These are phyloP conservation scores for Conopomorpha cramerella DNA, from an alignment of 1,140 invertebrate species.

Conservation along the genomic window DNA sequence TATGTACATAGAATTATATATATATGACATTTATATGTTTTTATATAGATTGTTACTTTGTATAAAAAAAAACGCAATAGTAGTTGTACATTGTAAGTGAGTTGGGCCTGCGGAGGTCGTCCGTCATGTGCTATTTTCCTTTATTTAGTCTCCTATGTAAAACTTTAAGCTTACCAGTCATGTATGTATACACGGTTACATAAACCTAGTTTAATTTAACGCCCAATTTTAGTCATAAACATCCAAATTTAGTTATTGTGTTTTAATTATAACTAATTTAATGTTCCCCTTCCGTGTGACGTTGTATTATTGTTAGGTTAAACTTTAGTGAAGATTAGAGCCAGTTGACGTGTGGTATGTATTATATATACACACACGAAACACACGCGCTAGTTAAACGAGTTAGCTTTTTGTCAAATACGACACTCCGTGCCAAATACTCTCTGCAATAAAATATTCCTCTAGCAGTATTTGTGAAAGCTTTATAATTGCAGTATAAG, in stretches of 20 bases:
- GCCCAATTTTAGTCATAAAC: constrained; percentile 54
- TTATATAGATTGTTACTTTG: constrained; percentile 49
- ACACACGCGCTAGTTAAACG: too few species aligned
- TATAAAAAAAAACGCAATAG: constrained; percentile 36
- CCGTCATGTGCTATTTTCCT: constrained; percentile 40
- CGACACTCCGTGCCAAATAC: too few species aligned
- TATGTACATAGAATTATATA: constrained; percentile 53
- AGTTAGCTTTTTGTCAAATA: too few species aligned
- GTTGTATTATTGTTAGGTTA: too few species aligned
- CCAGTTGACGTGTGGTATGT: too few species aligned
- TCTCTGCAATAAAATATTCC: too few species aligned
- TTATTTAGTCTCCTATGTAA: constrained; percentile 46
- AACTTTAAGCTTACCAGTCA: constrained; percentile 54
- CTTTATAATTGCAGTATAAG: too few species aligned
- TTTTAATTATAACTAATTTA: too few species aligned
- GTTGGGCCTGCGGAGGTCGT: constrained; percentile 11
- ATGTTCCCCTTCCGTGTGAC: too few species aligned
- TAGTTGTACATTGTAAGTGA: constrained; percentile 28
- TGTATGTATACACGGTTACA: constrained; percentile 51
- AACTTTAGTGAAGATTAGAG: too few species aligned
- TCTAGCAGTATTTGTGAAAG: too few species aligned
- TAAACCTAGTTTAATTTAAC: constrained; percentile 45
- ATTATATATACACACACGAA: too few species aligned
- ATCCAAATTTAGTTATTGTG: constrained; percentile 58
- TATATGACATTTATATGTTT: constrained; percentile 34